Evolutionary conservation across 2,797 vertebrate genomes (phyloP), one percentile per base, ranked within the genome.

Genomic region (Avahi laniger): DNA sequence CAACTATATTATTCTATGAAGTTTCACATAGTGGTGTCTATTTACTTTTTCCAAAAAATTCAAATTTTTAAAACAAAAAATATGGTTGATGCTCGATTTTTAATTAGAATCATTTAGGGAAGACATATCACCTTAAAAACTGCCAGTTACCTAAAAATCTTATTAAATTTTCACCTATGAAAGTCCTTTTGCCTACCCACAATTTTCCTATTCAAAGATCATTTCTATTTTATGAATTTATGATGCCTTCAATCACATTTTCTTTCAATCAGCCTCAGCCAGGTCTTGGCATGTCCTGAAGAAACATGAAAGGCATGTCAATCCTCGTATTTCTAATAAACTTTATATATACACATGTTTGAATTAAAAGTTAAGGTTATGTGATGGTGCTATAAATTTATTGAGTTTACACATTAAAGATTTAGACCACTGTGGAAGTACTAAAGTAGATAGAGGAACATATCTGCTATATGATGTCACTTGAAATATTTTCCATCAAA

Each of bases 171-270:
- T 94, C 35, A 90, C 20, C 57, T 70, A 59, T 65, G 20, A 79
- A 90, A 76, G 50, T 28, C 43, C 10, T 94, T 94, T 35, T 95
- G 50, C 12, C 80, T 96, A 95, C 7, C 59, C 35, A 89, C 48
- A 93, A 67, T 35, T 89, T 96, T 92, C 57, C 82, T 95, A 95
- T 59, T 96, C 33, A 96, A 95, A 95, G 79, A 33, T 65, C 41
- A 84, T 90, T 97, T 93, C 80, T 92, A 69, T 65, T 72, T 87
- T 95, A 88, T 91, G 67, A 81, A 90, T 48, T 41, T 84, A 81
- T 78, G 63, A 93, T 94, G 50, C 59, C 54, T 96, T 91, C 50
- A 78, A 92, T 22, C n/a, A 91, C 0, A 2, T 81, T 81, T 18
- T 87, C 48, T 94, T 84, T 97, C 61, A 88, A 50, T 91, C 63